phyloP scores from a whole-genome alignment of 2,113 vertebrate genomes.

The Ranitomeya variabilis region DNA sequence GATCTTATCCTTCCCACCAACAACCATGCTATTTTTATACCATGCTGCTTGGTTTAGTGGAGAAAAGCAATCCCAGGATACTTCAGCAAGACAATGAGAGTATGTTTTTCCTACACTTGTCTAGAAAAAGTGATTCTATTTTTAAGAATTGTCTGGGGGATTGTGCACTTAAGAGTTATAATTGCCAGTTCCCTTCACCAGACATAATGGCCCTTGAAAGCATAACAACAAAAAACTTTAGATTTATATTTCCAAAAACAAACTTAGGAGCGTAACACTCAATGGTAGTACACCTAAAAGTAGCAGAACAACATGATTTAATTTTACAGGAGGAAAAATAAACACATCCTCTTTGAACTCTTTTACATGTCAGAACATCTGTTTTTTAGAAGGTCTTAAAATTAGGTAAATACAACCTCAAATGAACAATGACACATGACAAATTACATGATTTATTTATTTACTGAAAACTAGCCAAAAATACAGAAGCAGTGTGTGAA shows the following conservation, averaged over 20 bases:
- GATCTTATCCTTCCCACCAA: background rate
- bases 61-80: background rate
- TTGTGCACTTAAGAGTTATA: slow-evolving; percentile 16
- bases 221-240: background rate
- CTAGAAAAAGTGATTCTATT: slow-evolving; percentile 10
- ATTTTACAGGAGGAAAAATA: background rate
- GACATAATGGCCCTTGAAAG: slow-evolving; percentile 20
- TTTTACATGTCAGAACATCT: background rate
- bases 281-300: background rate
- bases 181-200: slow-evolving; percentile 2
- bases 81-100: slow-evolving; percentile 13
- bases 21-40: background rate
- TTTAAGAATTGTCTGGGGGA: slow-evolving; percentile 25
- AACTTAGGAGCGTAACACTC: background rate
- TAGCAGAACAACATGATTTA: background rate
- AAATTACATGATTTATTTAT: too few species aligned
- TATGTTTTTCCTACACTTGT: slow-evolving; percentile 10
- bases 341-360: too few species aligned
- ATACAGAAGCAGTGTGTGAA: too few species aligned
- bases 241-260: slow-evolving; percentile 14
- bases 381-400: too few species aligned
- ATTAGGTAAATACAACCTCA: too few species aligned
- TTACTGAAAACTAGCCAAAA: too few species aligned
- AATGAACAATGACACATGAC: too few species aligned
- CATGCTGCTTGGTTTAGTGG: background rate